Percentiles rank a stretch among this genome's conserved stretches.
Evolutionary conservation across 2,888 invertebrate genomes (phyloP).

Genomic region (Erebia ligea): DNA sequence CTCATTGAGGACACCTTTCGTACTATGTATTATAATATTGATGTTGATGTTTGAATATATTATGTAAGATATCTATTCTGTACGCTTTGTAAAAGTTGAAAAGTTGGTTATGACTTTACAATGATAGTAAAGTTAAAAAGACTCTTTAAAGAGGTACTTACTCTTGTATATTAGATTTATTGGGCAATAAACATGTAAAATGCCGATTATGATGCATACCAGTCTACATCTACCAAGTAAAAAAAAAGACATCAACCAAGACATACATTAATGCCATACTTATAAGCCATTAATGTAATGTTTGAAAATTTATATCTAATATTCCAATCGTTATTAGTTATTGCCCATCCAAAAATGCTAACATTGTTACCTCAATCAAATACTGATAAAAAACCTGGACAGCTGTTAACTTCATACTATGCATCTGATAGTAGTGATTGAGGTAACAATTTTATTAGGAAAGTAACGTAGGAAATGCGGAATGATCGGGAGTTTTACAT

Average conservation of each 20-base stretch:
- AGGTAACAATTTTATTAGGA: not conserved
- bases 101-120: conserved; percentile 22
- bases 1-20: conserved; percentile 47
- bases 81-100: conserved; percentile 31
- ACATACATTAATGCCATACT: too few species aligned
- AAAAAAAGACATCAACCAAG: not conserved
- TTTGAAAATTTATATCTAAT: too few species aligned
- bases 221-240: not conserved
- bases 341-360: too few species aligned
- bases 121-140: not conserved
- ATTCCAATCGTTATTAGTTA: too few species aligned
- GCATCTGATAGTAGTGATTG: too few species aligned
- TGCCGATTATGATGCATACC: not conserved
- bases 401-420: too few species aligned
- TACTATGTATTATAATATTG: conserved; percentile 50
- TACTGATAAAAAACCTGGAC: too few species aligned
- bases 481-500: not conserved
- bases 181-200: not conserved
- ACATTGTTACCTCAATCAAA: not conserved
- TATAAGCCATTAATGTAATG: too few species aligned
- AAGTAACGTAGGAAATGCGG: not conserved
- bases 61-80: conserved; percentile 58
- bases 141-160: not conserved
- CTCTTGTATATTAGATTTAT: not conserved
- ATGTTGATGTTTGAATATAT: conserved; percentile 60